Conservation (phyloP, 2,888 invertebrate species). For the Cotesia congregata region DNA sequence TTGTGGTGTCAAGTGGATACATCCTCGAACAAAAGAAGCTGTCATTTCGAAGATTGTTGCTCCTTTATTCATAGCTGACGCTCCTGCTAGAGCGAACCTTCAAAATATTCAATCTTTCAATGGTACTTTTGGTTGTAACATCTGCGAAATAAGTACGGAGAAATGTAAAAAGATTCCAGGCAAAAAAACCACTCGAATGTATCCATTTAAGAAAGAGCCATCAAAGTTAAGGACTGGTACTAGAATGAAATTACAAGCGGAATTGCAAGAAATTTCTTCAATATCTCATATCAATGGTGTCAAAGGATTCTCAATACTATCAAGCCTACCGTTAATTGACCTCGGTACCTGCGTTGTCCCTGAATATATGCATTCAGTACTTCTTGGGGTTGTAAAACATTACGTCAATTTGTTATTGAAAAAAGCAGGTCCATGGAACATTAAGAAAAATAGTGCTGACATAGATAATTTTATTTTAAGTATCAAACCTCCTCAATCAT, state of each 20-base stretch:
- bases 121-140: constrained; percentile 44
- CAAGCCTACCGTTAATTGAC: constrained; percentile 42
- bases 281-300: constrained; percentile 35
- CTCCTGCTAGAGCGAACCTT: constrained; percentile 43
- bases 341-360: constrained; percentile 43
- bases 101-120: constrained; percentile 44
- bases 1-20: constrained; percentile 35
- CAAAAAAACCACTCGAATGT: constrained; percentile 35
- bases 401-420: constrained; percentile 34
- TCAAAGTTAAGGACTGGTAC: too few relatives aligned
- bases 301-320: constrained; percentile 41
- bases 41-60: constrained; percentile 33
- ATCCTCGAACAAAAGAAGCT: constrained; percentile 33
- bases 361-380: constrained; percentile 50
- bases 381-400: constrained; percentile 41
- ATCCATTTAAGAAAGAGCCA: constrained; percentile 35
- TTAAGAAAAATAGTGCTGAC: constrained; percentile 39
- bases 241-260: too few relatives aligned
- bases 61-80: constrained; percentile 44
- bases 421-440: constrained; percentile 44
- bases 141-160: constrained; percentile 43
- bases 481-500: constrained; percentile 43
- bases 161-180: constrained; percentile 30
- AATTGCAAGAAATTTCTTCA: constrained; percentile 12
- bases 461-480: constrained; percentile 39